phyloP scores from a whole-genome alignment of 2,888 invertebrate species.

The Morpho achilles region DNA sequence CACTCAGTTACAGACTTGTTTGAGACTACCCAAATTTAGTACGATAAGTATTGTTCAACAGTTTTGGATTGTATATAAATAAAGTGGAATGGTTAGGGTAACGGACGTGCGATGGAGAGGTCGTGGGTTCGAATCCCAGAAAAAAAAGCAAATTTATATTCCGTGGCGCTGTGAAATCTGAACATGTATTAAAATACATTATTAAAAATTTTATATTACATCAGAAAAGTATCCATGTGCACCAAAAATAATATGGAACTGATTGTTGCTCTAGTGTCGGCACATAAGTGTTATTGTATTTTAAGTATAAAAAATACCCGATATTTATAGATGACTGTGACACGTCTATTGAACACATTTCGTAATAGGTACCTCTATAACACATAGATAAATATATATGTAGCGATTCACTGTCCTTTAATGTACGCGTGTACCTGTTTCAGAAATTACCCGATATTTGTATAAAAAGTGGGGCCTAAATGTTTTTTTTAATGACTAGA shows the following conservation, averaged over 20 bases:
- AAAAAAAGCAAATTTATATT: too few relatives aligned
- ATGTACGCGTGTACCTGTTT: constrained; percentile 66
- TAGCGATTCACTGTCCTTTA: constrained; percentile 48
- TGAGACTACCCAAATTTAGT: too few relatives aligned
- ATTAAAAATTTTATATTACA: not conserved
- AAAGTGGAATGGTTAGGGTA: too few relatives aligned
- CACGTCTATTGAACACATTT: constrained; percentile 34
- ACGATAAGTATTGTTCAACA: too few relatives aligned
- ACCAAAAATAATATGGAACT: constrained; percentile 15
- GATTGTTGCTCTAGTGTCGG: constrained; percentile 28
- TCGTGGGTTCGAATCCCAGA: too few relatives aligned
- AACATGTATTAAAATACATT: not conserved
- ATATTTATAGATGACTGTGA: constrained; percentile 27
- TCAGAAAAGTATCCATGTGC: constrained; percentile 3
- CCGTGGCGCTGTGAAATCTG: too few relatives aligned
- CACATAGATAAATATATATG: constrained; percentile 31
- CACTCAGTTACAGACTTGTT: too few relatives aligned
- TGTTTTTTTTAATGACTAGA: constrained; percentile 24
- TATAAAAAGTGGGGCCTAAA: constrained; percentile 55
- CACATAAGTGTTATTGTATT: constrained; percentile 32
- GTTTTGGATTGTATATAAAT: too few relatives aligned
- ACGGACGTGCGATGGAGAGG: too few relatives aligned
- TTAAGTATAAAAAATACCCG: constrained; percentile 25
- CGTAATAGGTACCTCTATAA: constrained; percentile 31
- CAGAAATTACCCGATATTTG: constrained; percentile 46